These are phyloP conservation scores for Cossypha heuglini DNA, from an alignment of 2,797 vertebrate genomes.

Conservation along the genomic window DNA sequence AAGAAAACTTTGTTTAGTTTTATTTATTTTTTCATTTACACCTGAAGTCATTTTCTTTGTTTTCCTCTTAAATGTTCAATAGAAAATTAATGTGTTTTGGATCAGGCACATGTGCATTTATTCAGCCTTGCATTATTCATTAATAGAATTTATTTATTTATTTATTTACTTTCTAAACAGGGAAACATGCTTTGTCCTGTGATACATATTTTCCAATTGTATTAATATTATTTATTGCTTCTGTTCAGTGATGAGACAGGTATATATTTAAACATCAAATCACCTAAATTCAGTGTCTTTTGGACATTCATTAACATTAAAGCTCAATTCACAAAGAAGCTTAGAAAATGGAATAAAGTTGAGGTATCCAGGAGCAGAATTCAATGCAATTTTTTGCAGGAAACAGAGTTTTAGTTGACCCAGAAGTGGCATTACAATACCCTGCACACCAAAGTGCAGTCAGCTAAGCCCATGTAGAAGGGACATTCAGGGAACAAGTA, in stretches of 20 bases:
- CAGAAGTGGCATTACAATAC: neutral
- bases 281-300: neutral
- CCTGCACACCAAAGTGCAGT: neutral
- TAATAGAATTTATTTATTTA: neutral
- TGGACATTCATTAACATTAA: neutral
- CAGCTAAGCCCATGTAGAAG: neutral
- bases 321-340: neutral
- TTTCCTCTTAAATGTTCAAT: slow-evolving; percentile 13
- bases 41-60: slow-evolving; percentile 29
- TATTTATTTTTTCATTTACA: slow-evolving; percentile 3
- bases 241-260: neutral
- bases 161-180: neutral
- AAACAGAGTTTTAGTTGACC: neutral
- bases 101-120: neutral
- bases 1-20: slow-evolving; percentile 27
- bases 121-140: slow-evolving; percentile 1
- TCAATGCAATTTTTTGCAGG: neutral
- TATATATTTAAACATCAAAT: neutral
- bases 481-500: neutral
- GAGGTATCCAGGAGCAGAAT: neutral
- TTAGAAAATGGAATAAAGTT: neutral
- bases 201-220: neutral
- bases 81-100: neutral
- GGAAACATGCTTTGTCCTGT: neutral
- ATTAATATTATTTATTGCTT: neutral